These are phyloP conservation scores for Ciconia maguari DNA, from an alignment of 2,113 vertebrate species.

Conservation along the genomic window DNA sequence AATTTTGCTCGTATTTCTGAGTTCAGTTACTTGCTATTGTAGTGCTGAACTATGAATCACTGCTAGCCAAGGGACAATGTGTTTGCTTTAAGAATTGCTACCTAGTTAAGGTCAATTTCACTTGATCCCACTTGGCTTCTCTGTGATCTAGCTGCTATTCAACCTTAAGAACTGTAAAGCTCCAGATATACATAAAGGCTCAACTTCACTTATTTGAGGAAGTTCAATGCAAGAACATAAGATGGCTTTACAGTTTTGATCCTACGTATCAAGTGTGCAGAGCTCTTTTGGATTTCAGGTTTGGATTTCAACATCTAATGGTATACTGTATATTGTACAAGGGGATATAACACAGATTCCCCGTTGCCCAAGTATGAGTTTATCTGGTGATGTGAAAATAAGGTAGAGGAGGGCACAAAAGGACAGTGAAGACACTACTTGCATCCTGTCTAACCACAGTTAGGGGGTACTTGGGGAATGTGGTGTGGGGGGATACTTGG, in stretches of 20 bases:
- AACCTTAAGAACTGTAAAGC: background rate
- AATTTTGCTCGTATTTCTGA: background rate
- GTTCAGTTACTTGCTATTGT: background rate
- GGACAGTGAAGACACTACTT: background rate
- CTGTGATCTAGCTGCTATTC: background rate
- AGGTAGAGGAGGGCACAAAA: background rate
- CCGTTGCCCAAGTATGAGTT: background rate
- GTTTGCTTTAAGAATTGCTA: background rate
- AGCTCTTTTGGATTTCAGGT: background rate
- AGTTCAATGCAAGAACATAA: background rate
- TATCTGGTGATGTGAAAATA: background rate
- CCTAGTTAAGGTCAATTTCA: background rate
- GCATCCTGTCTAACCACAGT: background rate
- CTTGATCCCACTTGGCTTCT: background rate
- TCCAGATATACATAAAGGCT: background rate
- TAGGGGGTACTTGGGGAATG: background rate
- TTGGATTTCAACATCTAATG: background rate
- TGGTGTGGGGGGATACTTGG: accelerated
- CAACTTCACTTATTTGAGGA: background rate
- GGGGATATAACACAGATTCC: background rate
- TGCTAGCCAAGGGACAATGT: background rate
- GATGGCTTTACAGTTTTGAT: background rate
- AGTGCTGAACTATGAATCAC: background rate
- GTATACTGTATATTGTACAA: background rate
- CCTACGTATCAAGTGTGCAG: background rate